Evolutionary conservation across 2,797 vertebrate genomes (phyloP).

Genomic region (Enteromius unitaeniatus): DNA sequence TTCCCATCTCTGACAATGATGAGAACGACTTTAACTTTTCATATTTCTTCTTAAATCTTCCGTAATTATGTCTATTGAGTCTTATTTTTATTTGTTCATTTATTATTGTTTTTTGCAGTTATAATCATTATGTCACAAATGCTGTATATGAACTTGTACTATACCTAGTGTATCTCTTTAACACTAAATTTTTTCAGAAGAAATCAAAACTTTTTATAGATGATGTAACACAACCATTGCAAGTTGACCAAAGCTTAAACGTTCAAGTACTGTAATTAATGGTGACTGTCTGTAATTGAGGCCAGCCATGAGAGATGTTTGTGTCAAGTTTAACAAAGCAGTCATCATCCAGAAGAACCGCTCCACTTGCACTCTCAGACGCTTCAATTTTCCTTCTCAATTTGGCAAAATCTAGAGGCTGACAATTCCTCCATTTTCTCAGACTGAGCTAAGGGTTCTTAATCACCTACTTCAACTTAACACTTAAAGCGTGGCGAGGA

Average conservation of each 20-base stretch:
- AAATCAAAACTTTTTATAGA: not conserved
- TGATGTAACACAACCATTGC: not conserved
- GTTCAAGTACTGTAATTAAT: conserved; percentile 31
- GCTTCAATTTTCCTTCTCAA: conserved; percentile 9
- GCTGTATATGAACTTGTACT: not conserved
- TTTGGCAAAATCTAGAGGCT: conserved; percentile 39
- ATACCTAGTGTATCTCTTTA: not conserved
- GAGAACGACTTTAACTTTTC: not conserved
- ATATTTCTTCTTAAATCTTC: not conserved
- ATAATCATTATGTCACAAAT: not conserved
- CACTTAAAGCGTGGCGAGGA: conserved; percentile 37
- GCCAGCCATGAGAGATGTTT: conserved; percentile 14
- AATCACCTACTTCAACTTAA: conserved; percentile 59
- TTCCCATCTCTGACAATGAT: not conserved
- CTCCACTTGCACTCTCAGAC: not conserved
- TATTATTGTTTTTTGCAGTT: not conserved
- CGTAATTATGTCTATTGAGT: not conserved
- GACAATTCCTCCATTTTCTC: conserved; percentile 28
- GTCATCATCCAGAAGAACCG: conserved; percentile 13
- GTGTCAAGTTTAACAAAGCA: conserved; percentile 47
- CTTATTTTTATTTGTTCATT: not conserved
- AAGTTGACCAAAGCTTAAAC: not conserved
- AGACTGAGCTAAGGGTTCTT: conserved; percentile 51
- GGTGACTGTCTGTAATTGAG: conserved; percentile 32
- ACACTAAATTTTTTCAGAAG: not conserved